Base-by-base conservation (phyloP, 2,888 invertebrate genomes). In the Catocala nupta region DNA sequence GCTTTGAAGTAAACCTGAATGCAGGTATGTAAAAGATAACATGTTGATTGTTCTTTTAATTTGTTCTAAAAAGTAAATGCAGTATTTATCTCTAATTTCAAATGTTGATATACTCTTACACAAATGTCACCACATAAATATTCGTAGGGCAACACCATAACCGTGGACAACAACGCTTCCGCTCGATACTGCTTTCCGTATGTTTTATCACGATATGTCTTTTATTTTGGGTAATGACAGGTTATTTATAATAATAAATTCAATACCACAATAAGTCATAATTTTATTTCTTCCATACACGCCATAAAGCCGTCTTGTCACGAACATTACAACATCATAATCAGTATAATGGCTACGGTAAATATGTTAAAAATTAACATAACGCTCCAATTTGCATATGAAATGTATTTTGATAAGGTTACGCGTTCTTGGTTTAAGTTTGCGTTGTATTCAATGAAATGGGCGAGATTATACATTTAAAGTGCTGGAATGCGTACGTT, bases 241-340 rank as follows among this genome's bases (percentile, higher is more conserved):
- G 60, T 64, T 70, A 62, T 63, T 73, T 67, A 67, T 63, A 68
- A 55, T 65, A 63, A 75, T 74, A 77, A 68, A 77, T 77, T 77
- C 71, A 73, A 68, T 73, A 68, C 45, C 8, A 59, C 71, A 65
- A 71, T 68, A 75, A 56, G 62, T 73, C 65, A 65, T 54, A 71
- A 59, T 71, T 74, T 75, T 63, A 75, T 77, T 61, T 68, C 63
- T n/a, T 55, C 11, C 10, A 49, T 49, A 55, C 75, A 75, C 75
- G 75, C 75, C 39, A 75, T 48, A 42, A 53, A 33, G 62, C 66
- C 66, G 67, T 65, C 66, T 74, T 57, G 63, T 74, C 69, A 63
- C 69, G 65, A 74, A 71, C 64, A 71, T 63, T 60, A 75, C 71
- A 74, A 67, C 77, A 77, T 68, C 71, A 75, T 75, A 77, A 77